A percentile compares a stretch with the other conserved stretches of the same genome.
Evolutionary conservation across 2,888 invertebrate species (phyloP).

Genomic region (Drosophila mimica): DNA sequence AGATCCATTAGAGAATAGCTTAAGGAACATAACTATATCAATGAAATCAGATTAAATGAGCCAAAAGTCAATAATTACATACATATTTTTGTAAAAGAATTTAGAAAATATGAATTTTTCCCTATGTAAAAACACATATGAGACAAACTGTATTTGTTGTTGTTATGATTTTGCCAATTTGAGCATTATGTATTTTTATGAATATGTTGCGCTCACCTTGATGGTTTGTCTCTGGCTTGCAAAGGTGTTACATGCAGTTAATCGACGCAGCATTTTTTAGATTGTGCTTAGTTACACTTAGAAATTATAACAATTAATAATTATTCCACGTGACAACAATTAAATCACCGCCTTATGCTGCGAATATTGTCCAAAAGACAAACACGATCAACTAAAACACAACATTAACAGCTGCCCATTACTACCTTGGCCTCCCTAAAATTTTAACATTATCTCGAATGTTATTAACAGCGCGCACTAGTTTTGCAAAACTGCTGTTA

Average conservation of each 20-base stretch:
- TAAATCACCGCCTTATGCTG: not conserved
- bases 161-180: not conserved
- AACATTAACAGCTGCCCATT: conserved; percentile 14
- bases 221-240: conserved; percentile 49
- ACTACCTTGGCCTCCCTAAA: not conserved
- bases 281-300: conserved; percentile 4
- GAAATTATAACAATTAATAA: not conserved
- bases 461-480: conserved; percentile 16
- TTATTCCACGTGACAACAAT: not conserved
- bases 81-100: no score
- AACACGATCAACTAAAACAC: conserved; percentile 27
- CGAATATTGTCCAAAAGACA: not conserved
- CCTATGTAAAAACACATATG: no score
- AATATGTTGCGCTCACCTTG: conserved; percentile 63
- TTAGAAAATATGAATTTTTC: no score
- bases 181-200: not conserved
- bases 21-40: no score
- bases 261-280: conserved; percentile 58
- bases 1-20: no score
- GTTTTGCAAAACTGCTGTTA: no score
- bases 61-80: no score
- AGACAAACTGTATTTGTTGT: conserved; percentile 5
- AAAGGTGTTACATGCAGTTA: conserved; percentile 47
- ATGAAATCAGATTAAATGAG: no score
- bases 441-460: conserved; percentile 6